Evolutionary conservation across 2,113 vertebrate genomes (phyloP).

Genomic region (Corythornis madagascariensis): DNA sequence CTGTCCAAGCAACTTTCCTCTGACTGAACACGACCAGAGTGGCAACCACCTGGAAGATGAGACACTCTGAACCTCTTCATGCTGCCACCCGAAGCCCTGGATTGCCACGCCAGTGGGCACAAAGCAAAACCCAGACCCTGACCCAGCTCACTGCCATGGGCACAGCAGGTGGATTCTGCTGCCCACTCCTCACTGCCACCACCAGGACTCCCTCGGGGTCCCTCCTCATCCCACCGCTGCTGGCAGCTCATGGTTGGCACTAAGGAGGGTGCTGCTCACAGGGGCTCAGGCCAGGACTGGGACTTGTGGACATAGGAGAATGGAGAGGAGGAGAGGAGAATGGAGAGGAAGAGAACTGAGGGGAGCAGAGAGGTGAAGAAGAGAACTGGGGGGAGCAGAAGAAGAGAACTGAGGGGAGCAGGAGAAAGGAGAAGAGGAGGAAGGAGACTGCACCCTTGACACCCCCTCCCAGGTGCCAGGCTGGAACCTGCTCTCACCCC

Average conservation of each 20-base stretch:
- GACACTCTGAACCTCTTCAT: not conserved
- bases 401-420: no score
- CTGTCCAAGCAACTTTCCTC: not conserved
- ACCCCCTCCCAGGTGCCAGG: conserved; percentile 26
- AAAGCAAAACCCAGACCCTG: not conserved
- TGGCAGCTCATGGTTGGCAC: not conserved
- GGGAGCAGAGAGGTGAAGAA: no score
- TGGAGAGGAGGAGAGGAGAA: no score
- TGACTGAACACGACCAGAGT: not conserved
- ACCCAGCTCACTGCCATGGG: not conserved
- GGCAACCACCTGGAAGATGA: not conserved
- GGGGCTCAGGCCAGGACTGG: not conserved
- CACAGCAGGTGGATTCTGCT: rapidly evolving
- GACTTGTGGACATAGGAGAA: not conserved
- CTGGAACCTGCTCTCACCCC: conserved; percentile 27
- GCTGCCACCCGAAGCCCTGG: not conserved
- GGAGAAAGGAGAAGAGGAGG: not conserved
- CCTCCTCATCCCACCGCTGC: not conserved
- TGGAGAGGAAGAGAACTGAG: no score
- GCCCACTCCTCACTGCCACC: not conserved
- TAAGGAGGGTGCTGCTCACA: not conserved
- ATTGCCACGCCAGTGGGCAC: not conserved
- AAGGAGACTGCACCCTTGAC: not conserved
- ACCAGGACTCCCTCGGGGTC: not conserved
- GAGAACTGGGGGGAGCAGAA: no score